These are phyloP conservation scores for Cantharis nigra DNA, from an alignment of 2,888 invertebrate species.

Conservation along the genomic window DNA sequence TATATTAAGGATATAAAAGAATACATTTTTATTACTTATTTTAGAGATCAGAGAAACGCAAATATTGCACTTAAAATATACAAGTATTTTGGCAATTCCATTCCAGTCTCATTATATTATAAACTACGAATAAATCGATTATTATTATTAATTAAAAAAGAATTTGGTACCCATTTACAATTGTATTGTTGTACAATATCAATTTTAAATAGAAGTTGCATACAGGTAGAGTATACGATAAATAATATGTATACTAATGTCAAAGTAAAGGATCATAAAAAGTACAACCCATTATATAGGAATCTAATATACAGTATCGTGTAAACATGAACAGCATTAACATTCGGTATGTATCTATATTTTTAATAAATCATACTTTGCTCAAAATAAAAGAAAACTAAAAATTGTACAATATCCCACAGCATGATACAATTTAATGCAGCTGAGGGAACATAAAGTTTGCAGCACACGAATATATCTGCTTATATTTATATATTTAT, in stretches of 20 bases:
- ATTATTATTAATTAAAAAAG: no score
- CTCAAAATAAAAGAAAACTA: conserved; percentile 47
- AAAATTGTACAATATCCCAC: conserved; percentile 42
- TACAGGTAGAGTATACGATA: not conserved
- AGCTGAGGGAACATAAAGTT: conserved; percentile 50
- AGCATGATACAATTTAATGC: conserved; percentile 52
- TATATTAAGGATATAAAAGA: no score
- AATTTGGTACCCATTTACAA: no score
- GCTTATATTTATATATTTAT: conserved; percentile 54
- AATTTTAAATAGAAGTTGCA: not conserved
- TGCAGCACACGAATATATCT: conserved; percentile 51
- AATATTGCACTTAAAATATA: no score
- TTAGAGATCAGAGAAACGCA: no score
- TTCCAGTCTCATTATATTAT: no score
- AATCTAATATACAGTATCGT: conserved; percentile 40
- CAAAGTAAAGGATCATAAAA: not conserved
- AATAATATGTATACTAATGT: not conserved
- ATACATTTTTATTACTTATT: no score
- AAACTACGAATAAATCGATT: no score
- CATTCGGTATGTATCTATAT: conserved; percentile 34
- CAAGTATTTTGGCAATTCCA: no score
- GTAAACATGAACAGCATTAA: conserved; percentile 47
- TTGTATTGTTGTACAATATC: no score
- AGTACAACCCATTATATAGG: not conserved
- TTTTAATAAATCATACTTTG: conserved; percentile 43